phyloP scores from a whole-genome alignment of 2,888 invertebrate genomes.

The Agriopis marginaria region DNA sequence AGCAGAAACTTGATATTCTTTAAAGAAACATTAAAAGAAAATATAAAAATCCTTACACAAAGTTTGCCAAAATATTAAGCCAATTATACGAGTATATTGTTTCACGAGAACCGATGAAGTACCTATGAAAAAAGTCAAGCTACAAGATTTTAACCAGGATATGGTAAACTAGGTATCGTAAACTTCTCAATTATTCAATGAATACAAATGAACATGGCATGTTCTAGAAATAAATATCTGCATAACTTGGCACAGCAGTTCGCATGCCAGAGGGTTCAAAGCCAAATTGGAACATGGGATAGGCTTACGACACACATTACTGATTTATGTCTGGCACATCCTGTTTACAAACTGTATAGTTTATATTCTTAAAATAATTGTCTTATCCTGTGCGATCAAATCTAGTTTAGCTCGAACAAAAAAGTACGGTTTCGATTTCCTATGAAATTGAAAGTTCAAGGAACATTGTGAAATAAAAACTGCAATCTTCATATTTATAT shows the following conservation, averaged over 20 bases:
- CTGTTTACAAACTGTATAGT: constrained; percentile 3
- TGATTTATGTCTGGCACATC: constrained; percentile 19
- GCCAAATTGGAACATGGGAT: constrained; percentile 38
- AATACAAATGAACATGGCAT: constrained; percentile 3
- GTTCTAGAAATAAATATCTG: constrained; percentile 16
- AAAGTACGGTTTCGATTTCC: constrained; percentile 37
- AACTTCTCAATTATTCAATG: constrained; percentile 8
- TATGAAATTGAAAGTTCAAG: constrained; percentile 47
- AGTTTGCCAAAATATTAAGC: background rate
- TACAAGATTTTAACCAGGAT: constrained; percentile 4
- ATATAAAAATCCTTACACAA: background rate
- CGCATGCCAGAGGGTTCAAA: constrained; percentile 37
- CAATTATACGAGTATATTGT: constrained; percentile 1
- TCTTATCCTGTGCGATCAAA: constrained; percentile 33
- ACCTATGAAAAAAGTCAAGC: background rate
- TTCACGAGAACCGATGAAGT: background rate
- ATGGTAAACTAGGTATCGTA: background rate
- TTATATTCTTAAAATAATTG: constrained; percentile 14
- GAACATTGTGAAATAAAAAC: constrained; percentile 30
- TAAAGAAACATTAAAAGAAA: no score
- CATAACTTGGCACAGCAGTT: constrained; percentile 15
- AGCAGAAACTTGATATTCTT: no score
- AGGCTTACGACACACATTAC: constrained; percentile 16
- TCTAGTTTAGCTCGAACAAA: constrained; percentile 35
- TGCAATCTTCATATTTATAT: constrained; percentile 21